phyloP scores from a whole-genome alignment of 2,888 invertebrate species.

The Ormyrus rosae region DNA sequence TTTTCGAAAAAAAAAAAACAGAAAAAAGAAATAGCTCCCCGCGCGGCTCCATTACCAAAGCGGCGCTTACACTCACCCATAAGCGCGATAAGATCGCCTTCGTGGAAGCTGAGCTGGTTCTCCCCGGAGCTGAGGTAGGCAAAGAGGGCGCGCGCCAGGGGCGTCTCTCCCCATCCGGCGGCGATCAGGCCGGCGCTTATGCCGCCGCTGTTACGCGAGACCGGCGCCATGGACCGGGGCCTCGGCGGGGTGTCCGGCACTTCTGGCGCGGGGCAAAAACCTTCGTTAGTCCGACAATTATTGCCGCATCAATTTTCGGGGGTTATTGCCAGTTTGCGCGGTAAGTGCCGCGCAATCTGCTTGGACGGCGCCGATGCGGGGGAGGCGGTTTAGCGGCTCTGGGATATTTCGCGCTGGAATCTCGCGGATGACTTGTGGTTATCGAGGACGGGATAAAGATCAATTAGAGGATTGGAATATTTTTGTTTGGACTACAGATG shows the following conservation, averaged over 20 bases:
- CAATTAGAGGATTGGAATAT: too few relatives aligned
- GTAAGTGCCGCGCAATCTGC: neutral
- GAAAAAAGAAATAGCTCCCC: constrained; percentile 6
- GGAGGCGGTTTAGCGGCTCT: too few relatives aligned
- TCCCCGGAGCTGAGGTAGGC: constrained; percentile 92
- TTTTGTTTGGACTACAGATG: too few relatives aligned
- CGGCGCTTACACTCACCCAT: constrained; percentile 78
- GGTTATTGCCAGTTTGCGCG: constrained; percentile 5
- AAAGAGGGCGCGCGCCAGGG: constrained; percentile 90
- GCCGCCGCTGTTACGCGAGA: constrained; percentile 70
- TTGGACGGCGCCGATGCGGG: too few relatives aligned
- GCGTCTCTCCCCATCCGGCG: constrained; percentile 81
- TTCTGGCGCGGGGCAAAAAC: constrained; percentile 61
- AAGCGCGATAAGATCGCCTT: constrained; percentile 91
- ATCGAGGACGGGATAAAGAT: too few relatives aligned
- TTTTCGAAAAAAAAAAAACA: constrained; percentile 15
- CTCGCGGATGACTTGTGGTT: too few relatives aligned
- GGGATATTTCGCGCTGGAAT: too few relatives aligned
- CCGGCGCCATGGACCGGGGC: constrained; percentile 81
- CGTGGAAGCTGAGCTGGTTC: constrained; percentile 93
- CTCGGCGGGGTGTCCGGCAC: constrained; percentile 77
- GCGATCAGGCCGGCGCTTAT: constrained; percentile 60
- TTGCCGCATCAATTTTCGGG: too few relatives aligned
- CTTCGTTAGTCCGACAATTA: neutral
- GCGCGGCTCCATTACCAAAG: neutral